These are phyloP conservation scores for Oegoconia quadripuncta DNA, from an alignment of 2,888 invertebrate species.

Conservation along the genomic window DNA sequence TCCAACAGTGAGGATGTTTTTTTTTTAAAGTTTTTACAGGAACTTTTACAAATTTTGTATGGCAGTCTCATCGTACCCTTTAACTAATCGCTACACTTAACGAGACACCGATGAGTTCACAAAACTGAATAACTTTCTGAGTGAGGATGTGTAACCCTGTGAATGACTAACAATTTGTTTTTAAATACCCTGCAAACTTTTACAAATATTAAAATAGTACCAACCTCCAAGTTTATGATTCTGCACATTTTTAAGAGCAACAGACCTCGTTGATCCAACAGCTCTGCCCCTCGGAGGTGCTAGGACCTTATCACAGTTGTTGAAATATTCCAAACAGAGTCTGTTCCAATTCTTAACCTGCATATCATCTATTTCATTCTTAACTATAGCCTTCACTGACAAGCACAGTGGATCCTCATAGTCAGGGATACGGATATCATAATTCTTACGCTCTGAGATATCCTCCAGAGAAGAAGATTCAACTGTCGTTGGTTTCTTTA, in stretches of 20 bases:
- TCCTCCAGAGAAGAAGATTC: no score
- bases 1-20: no score
- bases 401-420: conserved; percentile 64
- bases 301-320: conserved; percentile 39
- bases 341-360: conserved; percentile 60
- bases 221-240: conserved; percentile 53
- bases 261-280: conserved; percentile 43
- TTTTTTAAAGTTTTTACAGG: no score
- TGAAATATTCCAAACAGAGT: conserved; percentile 56
- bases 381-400: conserved; percentile 50
- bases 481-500: no score
- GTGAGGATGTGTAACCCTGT: no score
- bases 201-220: conserved; percentile 3
- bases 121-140: no score
- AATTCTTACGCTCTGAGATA: conserved; percentile 36
- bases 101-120: no score
- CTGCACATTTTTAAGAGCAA: conserved; percentile 50
- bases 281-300: conserved; percentile 43
- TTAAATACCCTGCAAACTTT: conserved; percentile 32
- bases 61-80: no score
- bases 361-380: conserved; percentile 36
- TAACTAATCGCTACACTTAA: no score
- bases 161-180: no score
- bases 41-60: no score
- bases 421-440: conserved; percentile 55